Base-by-base conservation (phyloP, 2,113 vertebrate genomes). In the Stictonetta naevosa region DNA sequence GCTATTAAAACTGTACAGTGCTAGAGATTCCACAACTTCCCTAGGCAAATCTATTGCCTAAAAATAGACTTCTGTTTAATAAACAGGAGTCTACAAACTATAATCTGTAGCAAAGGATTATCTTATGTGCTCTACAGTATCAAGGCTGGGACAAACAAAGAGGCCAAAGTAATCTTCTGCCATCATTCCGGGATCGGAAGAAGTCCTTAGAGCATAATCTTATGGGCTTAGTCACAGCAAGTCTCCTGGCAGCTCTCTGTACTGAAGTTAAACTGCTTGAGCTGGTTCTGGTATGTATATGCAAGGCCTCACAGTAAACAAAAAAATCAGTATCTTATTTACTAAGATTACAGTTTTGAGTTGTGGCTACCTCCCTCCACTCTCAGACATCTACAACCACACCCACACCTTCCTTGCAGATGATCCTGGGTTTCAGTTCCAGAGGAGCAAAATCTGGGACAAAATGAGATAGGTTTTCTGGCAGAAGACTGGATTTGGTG, bases 11-110 rank as follows among this genome's bases (percentile, higher is more conserved):
- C 58, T 25, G 56, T 79, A 75, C 66, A 62, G 89, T 91, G 71
- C 75, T 75, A 58, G 34, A 92, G 77, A 91, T 86, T 91, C 77
- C 81, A 84, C 26, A 92, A 82, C 38, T 89, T 93, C 86, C 58
- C 56, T 59, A 68, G 80, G 83, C 60, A 91, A 93, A 76, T 86
- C 52, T 89, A 25, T 19, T 88, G 66, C 69, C 81, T 97, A 91
- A 95, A 97, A 97, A 91, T 93, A 93, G 83, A 56, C 29, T 77
- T 17, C 25, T 92, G 69, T 89, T 93, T 91, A 87, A 93, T 66
- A 95, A 95, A 82, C 31, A 53, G 48, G 26, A 90, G 88, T 88
- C 72, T 97, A 59, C 82, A 90, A 95, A 83, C 46, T 64, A 34
- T 83, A 74, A 93, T 92, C 88, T 82, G 20, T 44, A 90, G 48